phyloP scores from a whole-genome alignment of 2,888 invertebrate species.

The Spodoptera picta region DNA sequence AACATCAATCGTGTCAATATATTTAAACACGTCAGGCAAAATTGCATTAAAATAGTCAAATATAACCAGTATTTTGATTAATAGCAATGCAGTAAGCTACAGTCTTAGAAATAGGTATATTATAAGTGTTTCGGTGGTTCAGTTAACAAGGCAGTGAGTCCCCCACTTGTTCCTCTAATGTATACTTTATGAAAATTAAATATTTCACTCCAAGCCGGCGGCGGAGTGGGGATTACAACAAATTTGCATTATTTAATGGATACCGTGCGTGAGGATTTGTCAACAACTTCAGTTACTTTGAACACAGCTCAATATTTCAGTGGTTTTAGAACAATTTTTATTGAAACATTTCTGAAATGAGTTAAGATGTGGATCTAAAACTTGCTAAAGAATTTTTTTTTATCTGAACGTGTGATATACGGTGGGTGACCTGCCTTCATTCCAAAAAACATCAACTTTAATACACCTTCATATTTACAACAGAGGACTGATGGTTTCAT shows the following conservation, averaged over 20 bases:
- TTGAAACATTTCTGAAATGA: background rate
- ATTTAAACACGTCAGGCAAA: conserved; percentile 21
- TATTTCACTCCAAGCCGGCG: conserved; percentile 81
- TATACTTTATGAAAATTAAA: conserved; percentile 89
- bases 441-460: no score
- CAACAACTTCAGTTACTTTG: conserved; percentile 75
- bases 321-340: conserved; percentile 68
- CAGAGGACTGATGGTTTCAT: no score
- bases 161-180: conserved; percentile 78
- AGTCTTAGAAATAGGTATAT: conserved; percentile 50
- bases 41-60: conserved; percentile 33
- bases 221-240: conserved; percentile 85
- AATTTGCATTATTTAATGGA: conserved; percentile 89
- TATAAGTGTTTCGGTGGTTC: conserved; percentile 56
- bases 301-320: conserved; percentile 63
- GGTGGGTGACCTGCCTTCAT: background rate
- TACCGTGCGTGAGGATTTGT: conserved; percentile 86
- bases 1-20: background rate
- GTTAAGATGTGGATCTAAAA: no score
- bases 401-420: background rate
- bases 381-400: background rate
- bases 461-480: no score
- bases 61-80: conserved; percentile 44
- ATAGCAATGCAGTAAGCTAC: conserved; percentile 19
- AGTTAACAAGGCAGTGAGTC: conserved; percentile 62